A percentile compares a stretch with the other conserved stretches of the same genome.
phyloP scores from a whole-genome alignment of 2,888 invertebrate species.

The Tromatobia lineatoria region DNA sequence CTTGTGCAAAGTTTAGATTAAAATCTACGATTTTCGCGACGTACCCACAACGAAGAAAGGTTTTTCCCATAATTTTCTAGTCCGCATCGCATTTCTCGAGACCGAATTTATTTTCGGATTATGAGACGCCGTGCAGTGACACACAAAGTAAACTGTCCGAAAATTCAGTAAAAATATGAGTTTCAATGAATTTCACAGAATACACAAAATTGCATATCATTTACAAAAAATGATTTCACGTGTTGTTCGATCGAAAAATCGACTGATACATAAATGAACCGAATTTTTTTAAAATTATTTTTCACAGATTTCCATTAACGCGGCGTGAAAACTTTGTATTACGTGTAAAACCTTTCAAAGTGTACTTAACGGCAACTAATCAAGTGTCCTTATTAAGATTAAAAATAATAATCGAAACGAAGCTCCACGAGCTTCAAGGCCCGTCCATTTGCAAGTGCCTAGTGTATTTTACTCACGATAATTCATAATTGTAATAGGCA shows the following conservation, averaged over 20 bases:
- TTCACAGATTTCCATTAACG: constrained; percentile 19
- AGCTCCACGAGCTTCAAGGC: constrained; percentile 62
- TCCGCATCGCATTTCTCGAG: constrained; percentile 72
- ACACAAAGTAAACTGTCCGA: constrained; percentile 27
- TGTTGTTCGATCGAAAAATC: constrained; percentile 6
- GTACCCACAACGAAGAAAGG: constrained; percentile 40
- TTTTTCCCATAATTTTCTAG: constrained; percentile 75
- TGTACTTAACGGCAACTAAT: constrained; percentile 78
- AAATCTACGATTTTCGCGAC: constrained; percentile 30
- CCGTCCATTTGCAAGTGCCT: constrained; percentile 73
- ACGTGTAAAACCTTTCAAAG: constrained; percentile 70
- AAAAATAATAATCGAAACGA: constrained; percentile 37
- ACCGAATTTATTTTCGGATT: constrained; percentile 55
- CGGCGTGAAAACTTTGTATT: constrained; percentile 45
- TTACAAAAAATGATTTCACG: neutral
- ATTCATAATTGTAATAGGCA: constrained; percentile 50
- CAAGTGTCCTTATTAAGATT: constrained; percentile 78
- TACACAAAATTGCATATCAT: neutral
- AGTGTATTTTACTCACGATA: constrained; percentile 61
- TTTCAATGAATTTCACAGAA: neutral
- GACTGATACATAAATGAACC: neutral
- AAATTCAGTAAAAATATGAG: neutral
- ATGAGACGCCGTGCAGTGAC: constrained; percentile 56
- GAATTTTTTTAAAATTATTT: constrained; percentile 1
- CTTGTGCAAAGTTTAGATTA: constrained; percentile 50